Base-by-base conservation (phyloP, 2,797 vertebrate species). In the Trichosurus vulpecula region DNA sequence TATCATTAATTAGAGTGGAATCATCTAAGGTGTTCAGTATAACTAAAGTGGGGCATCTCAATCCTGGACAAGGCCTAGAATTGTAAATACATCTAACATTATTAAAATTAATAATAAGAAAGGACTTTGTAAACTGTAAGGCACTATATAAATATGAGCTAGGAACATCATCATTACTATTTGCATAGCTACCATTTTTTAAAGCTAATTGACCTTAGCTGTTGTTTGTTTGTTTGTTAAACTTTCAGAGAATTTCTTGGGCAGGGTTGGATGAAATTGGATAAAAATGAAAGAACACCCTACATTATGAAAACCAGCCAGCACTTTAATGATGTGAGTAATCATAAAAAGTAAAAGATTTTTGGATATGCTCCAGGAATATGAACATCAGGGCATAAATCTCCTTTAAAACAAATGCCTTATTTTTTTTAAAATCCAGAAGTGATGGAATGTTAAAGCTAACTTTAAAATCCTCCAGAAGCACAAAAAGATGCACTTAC, bases 231-330 rank as follows among this genome's bases (percentile, higher is more conserved):
- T 96, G 25, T 96, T 41, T 57, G 96, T 14, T 96, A 27, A 56
- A 95, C 90, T 58, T 95, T 57, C 92, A 99, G 99, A 98, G 99
- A 99, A 98, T 99, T 99, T 98, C 99, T 99, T 96, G 99, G 99
- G 91, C 99, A 99, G 96, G 99, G 99, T 74, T 99, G 99, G 99
- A 99, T 99, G 99, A 99, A 99, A 98, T 97, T 99, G 14, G 99
- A 99, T 98, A 99, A 99, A 98, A 99, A 98, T n/a, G 99, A 99
- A 92, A 99, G 99, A 97, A 99, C 99, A 0, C 99, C 99, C 0
- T 99, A 99, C 97, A 99, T 99, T 96, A 99, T 99, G 99, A 99
- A 99, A 98, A 99, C 99, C 12, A 99, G 99, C 96, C 99, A 99
- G 96, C 99, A 99, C 96, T 99, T 99, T 96, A 99, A 99, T 97